Evolutionary conservation across 2,888 invertebrate species (phyloP), one percentile per base, ranked within the genome.

Genomic region (Siphonodentalium dalli): DNA sequence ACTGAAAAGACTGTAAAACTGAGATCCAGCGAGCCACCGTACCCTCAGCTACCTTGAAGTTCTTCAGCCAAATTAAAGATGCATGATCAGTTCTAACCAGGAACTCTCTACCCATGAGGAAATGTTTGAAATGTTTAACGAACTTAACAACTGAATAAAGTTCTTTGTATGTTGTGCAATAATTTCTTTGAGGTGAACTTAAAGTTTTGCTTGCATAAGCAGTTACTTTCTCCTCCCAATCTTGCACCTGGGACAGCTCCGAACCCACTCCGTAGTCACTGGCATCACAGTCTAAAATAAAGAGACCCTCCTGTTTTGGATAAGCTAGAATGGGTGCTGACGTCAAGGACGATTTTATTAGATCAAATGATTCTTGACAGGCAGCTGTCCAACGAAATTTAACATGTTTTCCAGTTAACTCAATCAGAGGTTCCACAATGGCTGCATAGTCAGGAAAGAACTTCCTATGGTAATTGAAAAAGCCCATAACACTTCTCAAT

Each of bases 21-120:
- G 49, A 46, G 31, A 54, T 29, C 62, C 62, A 60, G 11, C 57
- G 48, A 8, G 62, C 59, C 8, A 58, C 46, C 44, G 46, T 45
- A 8, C 59, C 47, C 24, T 52, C 47, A 23, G 62, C 54, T 28
- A 53, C 41, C 29, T 54, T 47, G 31, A 42, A 53, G 11, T 33
- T 33, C 18, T 35, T 18, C 18, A 62, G 41, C 56, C 58, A 55
- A 15, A 21, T 21, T 29, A 61, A 48, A 4, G 53, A 42, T 40
- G 48, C 49, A 43, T 61, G 61, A 26, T 61, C 56, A 4, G 44
- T 49, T 8, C 46, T 23, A 9, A 51, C 20, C 9, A 37, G 35
- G 26, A 49, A 49, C 9, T 33, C n/a, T 27, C 21, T 20, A 5
- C 53, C 50, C 29, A 45, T 50, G 6, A 61, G 39, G 41, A 53